Percentiles rank a stretch among this genome's conserved stretches.
Conservation (phyloP, 2,888 invertebrate species). For the Drosophila parthenogenetica region DNA sequence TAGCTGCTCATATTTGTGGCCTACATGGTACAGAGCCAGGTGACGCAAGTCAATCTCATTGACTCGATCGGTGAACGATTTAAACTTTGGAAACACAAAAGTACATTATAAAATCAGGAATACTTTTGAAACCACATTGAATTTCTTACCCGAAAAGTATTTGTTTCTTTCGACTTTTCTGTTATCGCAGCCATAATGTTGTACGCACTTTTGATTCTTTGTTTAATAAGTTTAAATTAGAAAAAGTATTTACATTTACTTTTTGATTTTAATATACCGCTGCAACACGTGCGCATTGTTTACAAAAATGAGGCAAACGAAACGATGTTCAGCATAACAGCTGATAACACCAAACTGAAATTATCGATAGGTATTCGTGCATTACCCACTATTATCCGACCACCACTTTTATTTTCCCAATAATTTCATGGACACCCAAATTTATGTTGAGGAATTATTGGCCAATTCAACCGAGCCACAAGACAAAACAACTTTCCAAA, state of each 20-base stretch:
- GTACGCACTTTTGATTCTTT: not conserved
- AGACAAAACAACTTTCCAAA: not conserved
- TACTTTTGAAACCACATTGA: not conserved
- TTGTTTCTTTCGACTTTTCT: conserved; percentile 89
- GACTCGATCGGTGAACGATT: conserved; percentile 94
- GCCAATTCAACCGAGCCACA: too few relatives aligned
- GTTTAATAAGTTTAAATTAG: not conserved
- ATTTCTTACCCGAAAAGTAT: conserved; percentile 90
- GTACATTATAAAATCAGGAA: not conserved
- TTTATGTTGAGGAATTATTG: too few relatives aligned
- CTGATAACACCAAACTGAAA: conserved; percentile 1
- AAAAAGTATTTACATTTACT: not conserved
- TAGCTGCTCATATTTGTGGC: conserved; percentile 90
- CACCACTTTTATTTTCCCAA: too few relatives aligned
- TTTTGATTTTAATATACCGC: not conserved
- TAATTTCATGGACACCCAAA: too few relatives aligned
- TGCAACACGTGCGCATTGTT: conserved; percentile 57
- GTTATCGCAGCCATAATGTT: conserved; percentile 59
- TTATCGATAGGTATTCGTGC: conserved; percentile 4
- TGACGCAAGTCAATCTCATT: conserved; percentile 92
- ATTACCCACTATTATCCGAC: too few relatives aligned
- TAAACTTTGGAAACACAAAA: conserved; percentile 87
- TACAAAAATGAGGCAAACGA: conserved; percentile 38
- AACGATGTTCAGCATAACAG: conserved; percentile 11
- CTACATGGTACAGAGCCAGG: conserved; percentile 94